Evolutionary conservation across 2,113 vertebrate genomes (phyloP), one percentile per base, ranked within the genome.

Genomic region (Tympanuchus pallidicinctus): DNA sequence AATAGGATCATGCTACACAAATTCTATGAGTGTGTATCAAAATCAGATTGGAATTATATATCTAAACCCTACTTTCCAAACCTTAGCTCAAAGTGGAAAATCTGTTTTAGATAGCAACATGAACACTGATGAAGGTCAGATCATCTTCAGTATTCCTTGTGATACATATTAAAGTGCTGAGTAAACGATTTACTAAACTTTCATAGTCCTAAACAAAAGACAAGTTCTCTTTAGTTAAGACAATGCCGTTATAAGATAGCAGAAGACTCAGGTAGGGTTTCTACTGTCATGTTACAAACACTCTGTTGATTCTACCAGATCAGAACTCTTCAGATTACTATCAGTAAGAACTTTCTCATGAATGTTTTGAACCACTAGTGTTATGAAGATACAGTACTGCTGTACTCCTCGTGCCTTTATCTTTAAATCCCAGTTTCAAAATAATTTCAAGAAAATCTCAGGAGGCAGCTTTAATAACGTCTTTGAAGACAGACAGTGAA

Each of bases 371-470:
- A 13, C 56, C 66, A 40, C 2, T 38, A 61, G 3, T 10, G 13
- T 30, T 67, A 48, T 10, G 54, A 40, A 36, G 67, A 17, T 36
- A 22, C 64, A 82, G 13, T 48, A 43, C 21, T 61, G n/a, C 0
- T 10, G 5, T 4, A n/a, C 2, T 22, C 45, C 32, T 10, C 13
- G 1, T 18, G 10, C 22, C 34, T 12, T 36, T 18, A 16, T 28
- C 14, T 90, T 48, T 6, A 9, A 32, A 78, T 14, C 2, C 30
- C 32, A 4, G 24, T 69, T 80, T 50, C 20, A 52, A 60, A 24
- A 11, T n/a, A 13, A 13, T 43, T 69, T 52, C 5, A 32, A 38
- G 47, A 14, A 76, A 3, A 60, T 28, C 11, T 65, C 54, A 56
- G 48, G 64, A 43, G 15, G 36, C 13, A 72, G 36, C 13, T 72